Evolutionary conservation across 2,797 vertebrate genomes (phyloP).

Genomic region (Todus mexicanus): DNA sequence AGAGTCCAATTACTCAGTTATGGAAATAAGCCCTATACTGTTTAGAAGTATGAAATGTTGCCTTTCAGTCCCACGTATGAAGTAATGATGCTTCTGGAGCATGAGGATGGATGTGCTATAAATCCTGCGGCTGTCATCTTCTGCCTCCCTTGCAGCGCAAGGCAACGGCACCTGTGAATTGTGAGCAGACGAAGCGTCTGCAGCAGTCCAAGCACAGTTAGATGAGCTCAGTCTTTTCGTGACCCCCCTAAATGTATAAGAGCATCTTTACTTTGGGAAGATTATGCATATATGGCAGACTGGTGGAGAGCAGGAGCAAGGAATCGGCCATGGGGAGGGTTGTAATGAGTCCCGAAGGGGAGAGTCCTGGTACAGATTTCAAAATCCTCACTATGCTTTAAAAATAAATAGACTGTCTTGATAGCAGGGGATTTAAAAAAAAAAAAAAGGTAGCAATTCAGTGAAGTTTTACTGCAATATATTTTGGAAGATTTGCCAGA

Average conservation of each 20-base stretch:
- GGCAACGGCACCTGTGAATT: neutral
- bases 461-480: neutral
- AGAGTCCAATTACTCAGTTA: neutral
- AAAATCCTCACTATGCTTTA: neutral
- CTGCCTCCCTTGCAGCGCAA: neutral
- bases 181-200: neutral
- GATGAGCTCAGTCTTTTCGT: neutral
- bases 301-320: neutral
- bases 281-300: neutral
- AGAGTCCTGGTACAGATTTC: neutral
- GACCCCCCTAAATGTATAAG: neutral
- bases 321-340: neutral
- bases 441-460: neutral
- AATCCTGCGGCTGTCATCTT: neutral
- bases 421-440: neutral
- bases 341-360: neutral
- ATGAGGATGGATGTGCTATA: neutral
- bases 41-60: neutral
- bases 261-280: neutral
- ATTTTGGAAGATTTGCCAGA: constrained; percentile 37
- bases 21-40: neutral
- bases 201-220: neutral
- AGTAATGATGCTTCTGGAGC: neutral
- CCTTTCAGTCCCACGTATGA: neutral
- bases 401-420: neutral